Evolutionary conservation across 1,140 invertebrate genomes (phyloP).

Genomic region (Cotesia glomerata): DNA sequence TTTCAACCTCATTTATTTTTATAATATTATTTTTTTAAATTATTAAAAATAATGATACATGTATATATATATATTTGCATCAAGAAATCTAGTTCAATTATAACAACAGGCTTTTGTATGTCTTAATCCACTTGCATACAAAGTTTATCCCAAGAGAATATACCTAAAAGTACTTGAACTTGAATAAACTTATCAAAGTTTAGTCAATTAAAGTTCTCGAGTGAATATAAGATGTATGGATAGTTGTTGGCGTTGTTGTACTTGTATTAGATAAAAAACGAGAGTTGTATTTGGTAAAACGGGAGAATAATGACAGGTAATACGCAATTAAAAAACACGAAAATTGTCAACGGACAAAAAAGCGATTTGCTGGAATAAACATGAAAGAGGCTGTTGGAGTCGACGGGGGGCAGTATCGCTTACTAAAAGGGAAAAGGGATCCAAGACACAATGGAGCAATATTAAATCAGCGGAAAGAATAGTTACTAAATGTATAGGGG

Average conservation of each 20-base stretch:
- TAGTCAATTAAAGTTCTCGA: slow-evolving; percentile 63
- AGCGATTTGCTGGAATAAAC: neutral
- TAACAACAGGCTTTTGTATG: too few relatives aligned
- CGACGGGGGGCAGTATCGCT: slow-evolving; percentile 46
- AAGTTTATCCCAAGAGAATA: too few relatives aligned
- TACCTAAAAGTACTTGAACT: too few relatives aligned
- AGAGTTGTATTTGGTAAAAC: too few relatives aligned
- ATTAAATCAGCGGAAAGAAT: slow-evolving; percentile 53
- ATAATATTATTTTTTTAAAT: neutral
- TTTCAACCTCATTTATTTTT: neutral
- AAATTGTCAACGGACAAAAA: neutral
- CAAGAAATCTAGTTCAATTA: too few relatives aligned
- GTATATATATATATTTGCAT: too few relatives aligned
- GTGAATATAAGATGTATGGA: too few relatives aligned
- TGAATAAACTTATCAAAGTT: slow-evolving; percentile 58
- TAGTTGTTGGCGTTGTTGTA: too few relatives aligned
- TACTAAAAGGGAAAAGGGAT: slow-evolving; percentile 40
- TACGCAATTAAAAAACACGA: neutral
- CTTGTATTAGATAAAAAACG: too few relatives aligned
- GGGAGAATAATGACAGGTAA: too few relatives aligned
- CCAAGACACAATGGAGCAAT: slow-evolving; percentile 44
- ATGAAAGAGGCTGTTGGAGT: neutral
- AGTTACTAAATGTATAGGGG: slow-evolving; percentile 55
- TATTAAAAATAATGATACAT: too few relatives aligned
- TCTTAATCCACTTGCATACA: neutral